These are phyloP conservation scores for Thalassoma bifasciatum DNA, from an alignment of 2,113 vertebrate species.

Conservation along the genomic window DNA sequence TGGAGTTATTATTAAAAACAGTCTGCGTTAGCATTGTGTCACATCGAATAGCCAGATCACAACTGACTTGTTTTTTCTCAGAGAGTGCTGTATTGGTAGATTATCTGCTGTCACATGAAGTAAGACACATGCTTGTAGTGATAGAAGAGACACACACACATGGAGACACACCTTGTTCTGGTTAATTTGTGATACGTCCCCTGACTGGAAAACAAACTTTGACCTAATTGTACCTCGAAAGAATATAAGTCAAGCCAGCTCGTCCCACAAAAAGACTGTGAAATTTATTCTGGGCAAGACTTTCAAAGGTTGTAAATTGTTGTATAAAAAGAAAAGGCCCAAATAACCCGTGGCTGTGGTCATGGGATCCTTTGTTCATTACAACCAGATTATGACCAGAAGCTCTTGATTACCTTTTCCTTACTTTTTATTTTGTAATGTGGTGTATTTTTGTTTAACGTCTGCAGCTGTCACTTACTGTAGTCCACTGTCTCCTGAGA, in stretches of 20 bases:
- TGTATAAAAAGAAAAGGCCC: neutral
- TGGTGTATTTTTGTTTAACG: no score
- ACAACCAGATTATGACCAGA: neutral
- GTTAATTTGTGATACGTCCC: neutral
- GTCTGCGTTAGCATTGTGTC: conserved; percentile 39
- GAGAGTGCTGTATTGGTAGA: neutral
- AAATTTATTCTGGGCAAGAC: neutral
- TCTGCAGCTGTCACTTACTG: no score
- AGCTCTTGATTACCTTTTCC: no score
- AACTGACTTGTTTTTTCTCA: conserved; percentile 6
- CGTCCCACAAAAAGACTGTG: neutral
- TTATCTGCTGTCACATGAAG: conserved; percentile 25
- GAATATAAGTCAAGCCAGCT: neutral
- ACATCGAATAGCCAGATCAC: conserved; percentile 21
- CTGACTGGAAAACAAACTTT: neutral
- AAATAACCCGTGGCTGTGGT: neutral
- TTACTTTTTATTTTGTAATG: no score
- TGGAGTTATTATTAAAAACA: conserved; percentile 33
- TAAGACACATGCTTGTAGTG: conserved; percentile 29
- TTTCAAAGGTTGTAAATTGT: neutral
- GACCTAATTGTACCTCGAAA: neutral
- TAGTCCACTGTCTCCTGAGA: no score
- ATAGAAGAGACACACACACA: neutral
- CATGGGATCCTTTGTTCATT: neutral
- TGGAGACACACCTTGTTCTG: neutral